Evolutionary conservation across 2,113 vertebrate genomes (phyloP).

Genomic region (Anser cygnoides): DNA sequence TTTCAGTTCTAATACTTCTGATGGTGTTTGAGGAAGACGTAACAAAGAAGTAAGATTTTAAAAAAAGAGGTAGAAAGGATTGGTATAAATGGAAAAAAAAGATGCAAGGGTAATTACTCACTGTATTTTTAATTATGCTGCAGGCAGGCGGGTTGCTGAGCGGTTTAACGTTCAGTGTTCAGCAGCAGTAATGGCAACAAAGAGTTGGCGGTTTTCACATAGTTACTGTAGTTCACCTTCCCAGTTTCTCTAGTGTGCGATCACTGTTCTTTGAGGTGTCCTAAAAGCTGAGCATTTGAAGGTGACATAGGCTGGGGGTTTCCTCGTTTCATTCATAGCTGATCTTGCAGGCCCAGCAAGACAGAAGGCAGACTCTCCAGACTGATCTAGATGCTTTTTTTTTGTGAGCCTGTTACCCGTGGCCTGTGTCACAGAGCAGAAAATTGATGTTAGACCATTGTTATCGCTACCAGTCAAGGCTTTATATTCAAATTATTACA

Average conservation of each 20-base stretch:
- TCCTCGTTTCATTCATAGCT: background rate
- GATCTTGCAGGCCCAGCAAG: background rate
- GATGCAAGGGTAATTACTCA: background rate
- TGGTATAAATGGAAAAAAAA: background rate
- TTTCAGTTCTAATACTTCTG: background rate
- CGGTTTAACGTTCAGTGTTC: background rate
- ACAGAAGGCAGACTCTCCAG: background rate
- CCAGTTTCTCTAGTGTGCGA: background rate
- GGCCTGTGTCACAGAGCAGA: background rate
- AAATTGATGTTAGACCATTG: background rate
- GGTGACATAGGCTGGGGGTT: background rate
- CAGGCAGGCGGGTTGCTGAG: background rate
- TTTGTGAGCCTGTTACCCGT: background rate
- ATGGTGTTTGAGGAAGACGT: background rate
- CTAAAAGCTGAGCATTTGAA: background rate
- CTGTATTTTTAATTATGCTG: background rate
- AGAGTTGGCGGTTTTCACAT: background rate
- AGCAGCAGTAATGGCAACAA: background rate
- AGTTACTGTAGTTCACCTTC: background rate
- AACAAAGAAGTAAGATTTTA: background rate
- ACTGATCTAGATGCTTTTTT: background rate
- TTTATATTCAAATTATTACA: background rate
- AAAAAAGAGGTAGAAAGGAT: background rate
- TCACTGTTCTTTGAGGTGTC: background rate
- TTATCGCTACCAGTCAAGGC: background rate